Percentiles rank a stretch among this genome's conserved stretches.
These are phyloP conservation scores for Spisula subtruncata DNA, from an alignment of 2,888 invertebrate genomes.

Conservation along the genomic window DNA sequence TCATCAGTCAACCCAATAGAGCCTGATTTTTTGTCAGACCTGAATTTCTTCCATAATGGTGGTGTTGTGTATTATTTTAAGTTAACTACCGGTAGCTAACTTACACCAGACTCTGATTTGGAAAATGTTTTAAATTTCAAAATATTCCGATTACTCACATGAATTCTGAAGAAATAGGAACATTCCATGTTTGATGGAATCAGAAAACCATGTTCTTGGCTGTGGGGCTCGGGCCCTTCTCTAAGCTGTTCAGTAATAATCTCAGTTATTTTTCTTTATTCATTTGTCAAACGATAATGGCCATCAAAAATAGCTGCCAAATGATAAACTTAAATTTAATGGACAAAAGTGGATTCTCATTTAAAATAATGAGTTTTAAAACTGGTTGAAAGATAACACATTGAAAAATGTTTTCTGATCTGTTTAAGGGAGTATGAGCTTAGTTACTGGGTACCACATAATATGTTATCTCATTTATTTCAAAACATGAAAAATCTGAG, in stretches of 20 bases:
- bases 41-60: too few species aligned
- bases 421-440: background rate
- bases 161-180: too few species aligned
- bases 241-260: background rate
- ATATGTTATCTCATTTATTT: background rate
- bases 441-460: background rate
- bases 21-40: too few species aligned
- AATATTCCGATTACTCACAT: too few species aligned
- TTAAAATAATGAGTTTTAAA: conserved; percentile 3
- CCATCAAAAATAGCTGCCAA: too few species aligned
- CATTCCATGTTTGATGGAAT: too few species aligned
- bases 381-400: background rate
- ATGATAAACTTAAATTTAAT: background rate
- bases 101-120: too few species aligned
- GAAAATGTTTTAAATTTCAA: too few species aligned
- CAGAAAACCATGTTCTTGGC: too few species aligned
- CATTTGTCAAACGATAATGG: background rate
- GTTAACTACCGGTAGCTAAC: too few species aligned
- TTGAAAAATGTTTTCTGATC: background rate
- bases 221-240: too few species aligned
- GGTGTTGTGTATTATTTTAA: too few species aligned
- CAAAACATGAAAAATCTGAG: background rate
- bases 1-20: background rate
- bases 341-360: background rate
- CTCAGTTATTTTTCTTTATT: background rate